Evolutionary conservation across 2,888 invertebrate species (phyloP).

Genomic region (Parascotia fuliginaria): DNA sequence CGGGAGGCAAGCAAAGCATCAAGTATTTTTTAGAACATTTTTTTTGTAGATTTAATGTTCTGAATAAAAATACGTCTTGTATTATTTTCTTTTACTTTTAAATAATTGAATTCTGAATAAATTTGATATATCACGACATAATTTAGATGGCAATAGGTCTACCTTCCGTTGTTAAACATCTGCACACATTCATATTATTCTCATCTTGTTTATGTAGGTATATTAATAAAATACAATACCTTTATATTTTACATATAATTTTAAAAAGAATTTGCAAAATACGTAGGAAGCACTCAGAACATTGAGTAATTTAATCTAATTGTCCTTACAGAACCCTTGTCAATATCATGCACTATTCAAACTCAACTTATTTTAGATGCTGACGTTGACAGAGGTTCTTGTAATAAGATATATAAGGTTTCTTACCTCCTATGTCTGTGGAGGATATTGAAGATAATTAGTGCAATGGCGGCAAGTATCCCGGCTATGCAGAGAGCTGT

Average conservation of each 20-base stretch:
- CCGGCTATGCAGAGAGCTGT: conserved; percentile 95
- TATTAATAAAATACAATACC: no score
- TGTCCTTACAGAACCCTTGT: conserved; percentile 43
- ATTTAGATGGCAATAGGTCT: no score
- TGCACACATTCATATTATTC: no score
- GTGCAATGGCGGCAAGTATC: conserved; percentile 92
- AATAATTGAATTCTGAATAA: no score
- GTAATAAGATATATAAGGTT: conserved; percentile 1
- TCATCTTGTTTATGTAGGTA: no score
- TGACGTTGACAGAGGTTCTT: conserved; percentile 48
- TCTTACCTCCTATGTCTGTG: conserved; percentile 95
- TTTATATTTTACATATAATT: no score
- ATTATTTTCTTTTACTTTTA: no score
- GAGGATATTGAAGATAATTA: conserved; percentile 96
- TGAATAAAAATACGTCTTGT: no score
- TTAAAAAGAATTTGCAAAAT: no score
- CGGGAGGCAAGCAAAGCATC: conserved; percentile 13
- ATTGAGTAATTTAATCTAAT: conserved; percentile 29
- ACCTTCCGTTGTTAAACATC: no score
- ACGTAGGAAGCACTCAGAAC: conserved; percentile 9
- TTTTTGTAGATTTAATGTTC: no score
- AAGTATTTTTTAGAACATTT: background rate
- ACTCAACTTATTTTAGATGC: conserved; percentile 24
- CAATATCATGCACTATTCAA: conserved; percentile 46
- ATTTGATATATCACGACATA: no score